Evolutionary conservation across 2,888 invertebrate genomes (phyloP), one percentile per base, ranked within the genome.

Genomic region (Dyspetes luteomarginatus): DNA sequence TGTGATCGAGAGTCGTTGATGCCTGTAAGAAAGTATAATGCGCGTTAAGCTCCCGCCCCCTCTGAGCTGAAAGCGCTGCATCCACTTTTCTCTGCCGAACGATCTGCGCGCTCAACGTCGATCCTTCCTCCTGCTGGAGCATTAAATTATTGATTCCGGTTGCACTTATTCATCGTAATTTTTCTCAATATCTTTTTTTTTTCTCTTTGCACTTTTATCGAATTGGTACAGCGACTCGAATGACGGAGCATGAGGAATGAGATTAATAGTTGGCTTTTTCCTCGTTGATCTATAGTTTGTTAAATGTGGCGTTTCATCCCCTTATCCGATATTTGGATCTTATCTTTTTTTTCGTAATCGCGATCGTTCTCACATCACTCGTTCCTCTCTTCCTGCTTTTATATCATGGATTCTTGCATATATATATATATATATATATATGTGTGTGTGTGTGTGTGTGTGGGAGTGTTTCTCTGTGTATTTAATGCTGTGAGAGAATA

Each of bases 91-190:
- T 64, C 50, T 65, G 26, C 48, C 28, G 28, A 15, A 19, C 77
- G 71, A 69, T 69, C 36, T 48, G 15, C 71, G 56, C 17, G 17
- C 7, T 69, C 41, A 43, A 56, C 76, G 48, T 24, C 64, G 65
- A 77, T 58, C 65, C 65, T 50, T 65, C 77, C 62, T 17, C 56
- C 12, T 58, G 65, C 19, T 30, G 45, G 48, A 12, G 58, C 26
- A 65, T 71, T 65, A 77, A 77, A 77, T 77, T 77, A 77, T 77
- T 58, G 77, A 77, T 77, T 71, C 71, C 77, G 65, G 58, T 77
- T 71, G 77, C 65, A 48, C 26, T 65, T 64, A 28, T 48, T 75
- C 30, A 9, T 30, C 48, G 7, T 60, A 30, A 3, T 56, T 17
- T 48, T 48, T 48, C 12, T 28, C 12, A 9, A 9, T 41, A 12